Conservation (phyloP, 1,140 invertebrate genomes). For the Atta cephalotes region DNA sequence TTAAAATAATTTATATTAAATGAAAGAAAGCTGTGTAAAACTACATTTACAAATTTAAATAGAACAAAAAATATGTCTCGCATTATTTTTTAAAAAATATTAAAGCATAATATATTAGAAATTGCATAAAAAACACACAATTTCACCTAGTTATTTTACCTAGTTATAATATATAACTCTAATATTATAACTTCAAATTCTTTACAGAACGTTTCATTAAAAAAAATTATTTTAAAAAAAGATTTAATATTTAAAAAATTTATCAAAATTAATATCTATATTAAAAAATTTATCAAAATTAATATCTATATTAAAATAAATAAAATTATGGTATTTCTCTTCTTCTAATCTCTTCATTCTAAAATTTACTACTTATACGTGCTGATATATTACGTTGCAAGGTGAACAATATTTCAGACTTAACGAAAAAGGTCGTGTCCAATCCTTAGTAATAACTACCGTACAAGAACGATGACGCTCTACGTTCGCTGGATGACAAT, state of each 20-base stretch:
- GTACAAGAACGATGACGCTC: conserved; percentile 38
- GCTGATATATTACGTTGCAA: background rate
- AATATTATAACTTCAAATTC: background rate
- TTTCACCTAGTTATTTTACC: background rate
- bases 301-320: conserved; percentile 16
- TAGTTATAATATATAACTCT: background rate
- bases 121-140: background rate
- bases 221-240: conserved; percentile 1
- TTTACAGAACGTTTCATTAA: background rate
- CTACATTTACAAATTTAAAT: conserved; percentile 5
- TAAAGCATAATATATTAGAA: background rate
- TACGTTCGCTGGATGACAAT: conserved; percentile 29
- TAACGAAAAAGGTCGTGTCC: conserved; percentile 12
- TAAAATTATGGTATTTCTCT: background rate
- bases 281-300: background rate
- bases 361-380: background rate
- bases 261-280: background rate
- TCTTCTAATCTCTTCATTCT: background rate
- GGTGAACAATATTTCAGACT: conserved; percentile 9
- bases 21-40: background rate
- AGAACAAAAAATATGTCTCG: background rate
- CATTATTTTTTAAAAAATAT: conserved; percentile 10
- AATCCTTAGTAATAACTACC: conserved; percentile 31
- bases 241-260: background rate
- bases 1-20: background rate